phyloP scores from a whole-genome alignment of 2,888 invertebrate genomes.

The Aleiodes testaceus region DNA sequence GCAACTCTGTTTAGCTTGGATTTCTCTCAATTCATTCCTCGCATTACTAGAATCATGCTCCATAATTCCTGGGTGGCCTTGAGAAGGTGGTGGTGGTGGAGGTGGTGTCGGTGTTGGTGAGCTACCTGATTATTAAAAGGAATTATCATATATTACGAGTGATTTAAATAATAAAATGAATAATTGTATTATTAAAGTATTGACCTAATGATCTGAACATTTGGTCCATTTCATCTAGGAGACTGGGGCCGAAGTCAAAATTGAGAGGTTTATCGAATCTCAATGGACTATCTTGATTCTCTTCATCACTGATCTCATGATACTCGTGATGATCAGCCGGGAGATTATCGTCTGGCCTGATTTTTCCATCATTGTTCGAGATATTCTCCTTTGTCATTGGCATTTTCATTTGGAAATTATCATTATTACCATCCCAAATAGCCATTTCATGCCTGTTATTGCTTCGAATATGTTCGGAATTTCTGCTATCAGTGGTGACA shows the following conservation, averaged over 20 bases:
- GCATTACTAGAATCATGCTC: conserved; percentile 78
- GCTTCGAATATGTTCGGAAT: neutral
- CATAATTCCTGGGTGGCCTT: conserved; percentile 60
- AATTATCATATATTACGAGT: neutral
- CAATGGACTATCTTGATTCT: conserved; percentile 75
- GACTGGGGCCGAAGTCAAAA: conserved; percentile 89
- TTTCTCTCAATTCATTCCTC: conserved; percentile 81
- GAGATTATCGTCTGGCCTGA: neutral
- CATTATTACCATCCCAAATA: conserved; percentile 6
- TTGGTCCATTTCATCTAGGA: conserved; percentile 92
- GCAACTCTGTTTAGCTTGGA: conserved; percentile 74
- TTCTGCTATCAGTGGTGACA: conserved; percentile 39
- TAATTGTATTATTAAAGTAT: conserved; percentile 45
- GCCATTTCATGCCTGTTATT: conserved; percentile 6
- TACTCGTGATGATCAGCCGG: conserved; percentile 79
- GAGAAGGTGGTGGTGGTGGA: conserved; percentile 63
- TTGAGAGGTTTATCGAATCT: conserved; percentile 74
- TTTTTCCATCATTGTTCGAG: neutral
- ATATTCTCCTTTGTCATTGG: no score
- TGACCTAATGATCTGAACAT: conserved; percentile 81
- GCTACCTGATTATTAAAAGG: conserved; percentile 42
- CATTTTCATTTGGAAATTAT: no score
- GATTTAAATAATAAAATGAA: conserved; percentile 28
- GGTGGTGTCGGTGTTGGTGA: conserved; percentile 64
- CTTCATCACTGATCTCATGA: conserved; percentile 89